phyloP scores from a whole-genome alignment of 2,888 invertebrate species.

The Sphaeridia pumilis region DNA sequence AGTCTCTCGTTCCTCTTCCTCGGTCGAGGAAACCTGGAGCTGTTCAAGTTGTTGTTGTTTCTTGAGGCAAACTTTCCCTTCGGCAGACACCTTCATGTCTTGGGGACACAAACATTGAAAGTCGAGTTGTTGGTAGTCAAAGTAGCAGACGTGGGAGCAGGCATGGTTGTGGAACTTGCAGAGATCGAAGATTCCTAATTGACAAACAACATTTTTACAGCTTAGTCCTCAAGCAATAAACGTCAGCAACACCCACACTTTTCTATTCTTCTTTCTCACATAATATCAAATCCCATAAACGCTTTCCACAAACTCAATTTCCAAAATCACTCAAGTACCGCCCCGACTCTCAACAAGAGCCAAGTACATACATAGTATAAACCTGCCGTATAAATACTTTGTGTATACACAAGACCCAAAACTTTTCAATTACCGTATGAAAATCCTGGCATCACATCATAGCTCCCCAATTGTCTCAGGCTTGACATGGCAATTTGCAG shows the following conservation, averaged over 20 bases:
- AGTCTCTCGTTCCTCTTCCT: neutral
- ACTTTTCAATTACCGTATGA: constrained; percentile 20
- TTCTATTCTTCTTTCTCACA: no score
- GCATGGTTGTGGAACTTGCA: constrained; percentile 54
- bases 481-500: constrained; percentile 14
- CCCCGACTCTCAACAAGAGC: no score
- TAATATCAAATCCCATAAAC: no score
- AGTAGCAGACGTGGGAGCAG: constrained; percentile 56
- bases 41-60: constrained; percentile 5
- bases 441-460: constrained; percentile 6
- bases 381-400: no score
- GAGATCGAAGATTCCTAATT: constrained; percentile 30
- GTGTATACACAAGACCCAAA: no score
- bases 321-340: no score
- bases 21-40: neutral
- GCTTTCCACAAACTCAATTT: no score
- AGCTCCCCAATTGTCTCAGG: constrained; percentile 5
- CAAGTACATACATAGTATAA: no score
- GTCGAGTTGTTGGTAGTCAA: constrained; percentile 50
- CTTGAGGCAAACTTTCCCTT: constrained; percentile 44
- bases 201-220: no score
- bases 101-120: constrained; percentile 56
- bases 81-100: constrained; percentile 45
- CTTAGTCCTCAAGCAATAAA: no score
- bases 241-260: no score